Evolutionary conservation across 1,140 invertebrate species (phyloP), one percentile per base, ranked within the genome.

Genomic region (Nymphalis io): DNA sequence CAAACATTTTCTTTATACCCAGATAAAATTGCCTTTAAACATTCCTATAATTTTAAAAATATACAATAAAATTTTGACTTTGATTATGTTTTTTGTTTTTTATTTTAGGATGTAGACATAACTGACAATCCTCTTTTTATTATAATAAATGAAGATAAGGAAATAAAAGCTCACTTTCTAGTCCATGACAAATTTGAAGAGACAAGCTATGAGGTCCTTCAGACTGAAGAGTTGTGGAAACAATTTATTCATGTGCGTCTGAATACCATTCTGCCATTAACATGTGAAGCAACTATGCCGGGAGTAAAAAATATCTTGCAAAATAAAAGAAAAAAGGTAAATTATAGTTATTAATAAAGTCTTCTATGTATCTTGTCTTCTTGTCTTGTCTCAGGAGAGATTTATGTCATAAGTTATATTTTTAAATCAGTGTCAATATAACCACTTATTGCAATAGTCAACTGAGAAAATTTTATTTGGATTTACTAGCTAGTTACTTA

Each of bases 81-180:
- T 33, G 10, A 33, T 33, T 33, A 6, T 5, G 4, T 33, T 33
- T 33, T 33, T 33, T 6, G 0, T 33, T 33, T 33, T 33, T 33
- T 20, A 64, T 88, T 93, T 73, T 76, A 95, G 93, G 93, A 95
- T 82, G 94, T 96, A 73, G 95, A 96, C 85, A 94, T 96, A 64
- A 96, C 95, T 58, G 95, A 96, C 81, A 96, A 96, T 90, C 95
- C 95, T 33, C 90, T 96, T 46, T 89, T 96, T 68, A 86, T 96
- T 27, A 93, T 93, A 76, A 94, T 93, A 21, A 92, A 92, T 68
- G 89, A 93, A 13, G 80, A 91, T 59, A 93, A 93, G 67, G 92
- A 93, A 18, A 78, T 96, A 59, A 90, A 93, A 78, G 93, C 95
- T 12, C 94, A 94, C 71, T 94, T 95, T 80, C 93, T 95, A 68